These are phyloP conservation scores for Chrysolina haemoptera DNA, from an alignment of 2,888 invertebrate species.

Conservation along the genomic window DNA sequence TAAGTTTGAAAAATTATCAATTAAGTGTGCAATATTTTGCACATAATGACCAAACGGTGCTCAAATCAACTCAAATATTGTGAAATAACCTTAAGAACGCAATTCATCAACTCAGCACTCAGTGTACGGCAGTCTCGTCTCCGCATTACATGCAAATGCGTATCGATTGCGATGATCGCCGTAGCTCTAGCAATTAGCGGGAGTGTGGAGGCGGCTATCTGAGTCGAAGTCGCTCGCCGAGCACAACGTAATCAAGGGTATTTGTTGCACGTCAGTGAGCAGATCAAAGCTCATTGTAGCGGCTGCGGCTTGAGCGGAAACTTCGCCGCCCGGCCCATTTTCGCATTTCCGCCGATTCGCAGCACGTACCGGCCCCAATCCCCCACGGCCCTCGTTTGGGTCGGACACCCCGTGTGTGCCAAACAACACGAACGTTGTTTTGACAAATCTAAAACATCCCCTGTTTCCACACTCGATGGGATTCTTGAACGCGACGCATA, in stretches of 20 bases:
- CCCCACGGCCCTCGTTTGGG: constrained; percentile 51
- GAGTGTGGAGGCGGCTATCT: constrained; percentile 31
- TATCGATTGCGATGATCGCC: constrained; percentile 35
- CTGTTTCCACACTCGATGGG: constrained; percentile 22
- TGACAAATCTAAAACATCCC: constrained; percentile 49
- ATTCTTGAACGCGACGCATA: constrained; percentile 23
- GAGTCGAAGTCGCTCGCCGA: constrained; percentile 28
- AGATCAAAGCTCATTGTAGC: constrained; percentile 54
- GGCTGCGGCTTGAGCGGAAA: constrained; percentile 32
- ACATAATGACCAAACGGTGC: no score
- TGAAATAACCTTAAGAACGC: no score
- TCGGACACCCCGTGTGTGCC: constrained; percentile 51
- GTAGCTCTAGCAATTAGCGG: constrained; percentile 39
- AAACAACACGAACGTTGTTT: constrained; percentile 44
- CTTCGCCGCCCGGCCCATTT: constrained; percentile 44
- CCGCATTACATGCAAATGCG: constrained; percentile 33
- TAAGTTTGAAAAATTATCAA: no score
- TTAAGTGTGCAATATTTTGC: neutral
- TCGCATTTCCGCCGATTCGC: constrained; percentile 47
- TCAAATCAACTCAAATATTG: no score
- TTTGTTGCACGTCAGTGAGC: constrained; percentile 55
- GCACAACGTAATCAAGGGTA: constrained; percentile 51
- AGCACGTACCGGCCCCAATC: constrained; percentile 50
- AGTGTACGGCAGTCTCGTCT: neutral
- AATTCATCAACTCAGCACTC: neutral